phyloP scores from a whole-genome alignment of 2,888 invertebrate species.

The Lamellibrachia columna region DNA sequence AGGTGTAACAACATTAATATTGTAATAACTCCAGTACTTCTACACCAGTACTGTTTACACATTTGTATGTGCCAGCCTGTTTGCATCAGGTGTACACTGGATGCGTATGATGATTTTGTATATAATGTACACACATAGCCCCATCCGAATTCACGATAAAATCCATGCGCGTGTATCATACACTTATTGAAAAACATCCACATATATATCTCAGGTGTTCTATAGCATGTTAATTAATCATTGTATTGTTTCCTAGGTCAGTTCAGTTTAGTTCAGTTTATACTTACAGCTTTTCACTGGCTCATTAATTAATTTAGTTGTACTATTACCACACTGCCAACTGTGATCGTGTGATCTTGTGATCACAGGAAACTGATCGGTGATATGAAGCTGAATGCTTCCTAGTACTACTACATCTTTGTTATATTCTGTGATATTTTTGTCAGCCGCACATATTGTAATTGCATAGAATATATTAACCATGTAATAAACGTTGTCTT shows the following conservation, averaged over 20 bases:
- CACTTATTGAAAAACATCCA: not conserved
- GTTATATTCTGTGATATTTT: constrained; percentile 8
- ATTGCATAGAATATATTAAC: not conserved
- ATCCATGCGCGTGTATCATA: not conserved
- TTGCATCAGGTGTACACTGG: not conserved
- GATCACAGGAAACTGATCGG: not conserved
- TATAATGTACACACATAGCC: not conserved
- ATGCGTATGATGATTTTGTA: not conserved
- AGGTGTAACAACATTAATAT: not conserved
- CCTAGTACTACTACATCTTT: not conserved
- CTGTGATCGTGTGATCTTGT: not conserved
- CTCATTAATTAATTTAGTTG: not conserved
- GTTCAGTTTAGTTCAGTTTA: too few relatives aligned
- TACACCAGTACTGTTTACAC: not conserved
- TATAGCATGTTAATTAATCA: not conserved
- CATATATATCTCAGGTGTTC: not conserved
- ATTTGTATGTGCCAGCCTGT: not conserved
- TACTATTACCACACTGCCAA: not conserved
- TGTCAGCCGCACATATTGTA: not conserved
- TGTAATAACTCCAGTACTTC: not conserved
- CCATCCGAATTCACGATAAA: not conserved
- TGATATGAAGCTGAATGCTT: not conserved
- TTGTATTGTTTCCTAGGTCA: not conserved
- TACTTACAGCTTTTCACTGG: not conserved
- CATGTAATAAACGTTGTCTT: not conserved